Percentiles rank a stretch among this genome's conserved stretches.
Conservation (phyloP, 2,888 invertebrate species). For the Thereva unica region DNA sequence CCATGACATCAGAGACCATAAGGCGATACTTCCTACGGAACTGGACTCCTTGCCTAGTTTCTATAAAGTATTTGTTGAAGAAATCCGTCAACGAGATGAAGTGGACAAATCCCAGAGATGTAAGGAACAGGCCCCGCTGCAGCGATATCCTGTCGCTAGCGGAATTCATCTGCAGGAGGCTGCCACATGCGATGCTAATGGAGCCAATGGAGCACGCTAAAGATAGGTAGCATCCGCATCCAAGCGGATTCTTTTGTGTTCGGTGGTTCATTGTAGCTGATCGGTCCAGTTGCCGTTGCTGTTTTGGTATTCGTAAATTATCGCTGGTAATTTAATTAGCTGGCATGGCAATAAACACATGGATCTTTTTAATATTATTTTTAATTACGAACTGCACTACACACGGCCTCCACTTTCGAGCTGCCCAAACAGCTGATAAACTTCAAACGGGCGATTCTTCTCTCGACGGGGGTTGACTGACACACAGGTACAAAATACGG, state of each 20-base stretch:
- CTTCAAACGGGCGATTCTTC: too few relatives aligned
- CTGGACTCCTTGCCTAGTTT: slow-evolving; percentile 64
- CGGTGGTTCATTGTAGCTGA: slow-evolving; percentile 13
- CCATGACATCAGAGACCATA: slow-evolving; percentile 69
- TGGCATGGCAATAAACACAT: too few relatives aligned
- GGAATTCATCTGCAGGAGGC: slow-evolving; percentile 55
- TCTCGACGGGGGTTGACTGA: too few relatives aligned
- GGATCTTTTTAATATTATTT: too few relatives aligned
- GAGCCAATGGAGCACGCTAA: slow-evolving; percentile 57
- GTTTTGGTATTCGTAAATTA: too few relatives aligned
- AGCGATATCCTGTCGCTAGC: slow-evolving; percentile 64
- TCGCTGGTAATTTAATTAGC: too few relatives aligned
- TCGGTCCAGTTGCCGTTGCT: too few relatives aligned
- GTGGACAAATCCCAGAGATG: slow-evolving; percentile 68
- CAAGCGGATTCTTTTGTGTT: slow-evolving; percentile 41
- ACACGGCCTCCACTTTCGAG: too few relatives aligned
- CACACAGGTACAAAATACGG: too few relatives aligned
- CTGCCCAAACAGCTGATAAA: too few relatives aligned
- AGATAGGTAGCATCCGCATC: slow-evolving; percentile 53
- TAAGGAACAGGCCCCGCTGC: slow-evolving; percentile 65
- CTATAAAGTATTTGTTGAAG: slow-evolving; percentile 65
- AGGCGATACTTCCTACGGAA: slow-evolving; percentile 69
- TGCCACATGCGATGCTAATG: slow-evolving; percentile 56
- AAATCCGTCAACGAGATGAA: slow-evolving; percentile 70
- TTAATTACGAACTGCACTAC: too few relatives aligned